These are phyloP conservation scores for Scaptomyza montana DNA, from an alignment of 1,140 invertebrate genomes.

Conservation along the genomic window DNA sequence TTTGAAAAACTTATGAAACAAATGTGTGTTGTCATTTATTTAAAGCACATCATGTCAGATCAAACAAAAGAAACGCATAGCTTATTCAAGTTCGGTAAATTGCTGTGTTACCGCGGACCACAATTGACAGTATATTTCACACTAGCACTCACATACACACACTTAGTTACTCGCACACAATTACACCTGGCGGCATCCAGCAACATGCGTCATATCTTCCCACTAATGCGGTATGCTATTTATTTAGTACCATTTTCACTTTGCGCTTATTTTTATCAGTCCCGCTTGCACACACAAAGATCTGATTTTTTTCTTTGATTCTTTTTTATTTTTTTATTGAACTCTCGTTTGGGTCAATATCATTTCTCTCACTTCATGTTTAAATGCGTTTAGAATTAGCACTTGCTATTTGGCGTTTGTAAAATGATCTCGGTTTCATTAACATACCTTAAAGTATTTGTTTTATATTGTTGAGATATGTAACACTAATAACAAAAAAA, in stretches of 20 bases:
- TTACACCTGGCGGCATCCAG: conserved; percentile 33
- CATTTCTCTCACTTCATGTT: background rate
- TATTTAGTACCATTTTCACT: conserved; percentile 51
- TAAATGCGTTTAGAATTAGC: conserved; percentile 26
- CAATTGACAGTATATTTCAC: conserved; percentile 20
- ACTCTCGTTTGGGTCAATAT: conserved; percentile 20
- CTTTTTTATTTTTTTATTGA: conserved; percentile 20
- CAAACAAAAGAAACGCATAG: conserved; percentile 9
- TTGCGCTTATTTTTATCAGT: conserved; percentile 50
- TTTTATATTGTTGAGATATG: conserved; percentile 41
- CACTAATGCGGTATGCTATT: conserved; percentile 40
- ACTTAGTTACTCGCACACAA: conserved; percentile 12
- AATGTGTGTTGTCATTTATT: conserved; percentile 23
- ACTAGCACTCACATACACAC: background rate
- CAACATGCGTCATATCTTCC: conserved; percentile 49
- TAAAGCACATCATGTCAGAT: conserved; percentile 14
- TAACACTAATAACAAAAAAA: conserved; percentile 38
- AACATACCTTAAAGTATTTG: conserved; percentile 54
- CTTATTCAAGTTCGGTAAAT: conserved; percentile 8
- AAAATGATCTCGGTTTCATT: conserved; percentile 24
- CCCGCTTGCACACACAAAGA: conserved; percentile 7
- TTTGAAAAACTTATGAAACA: conserved; percentile 29
- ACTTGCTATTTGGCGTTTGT: conserved; percentile 15
- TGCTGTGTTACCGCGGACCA: background rate
- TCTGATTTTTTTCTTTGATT: background rate